Conservation (phyloP, 1,140 invertebrate genomes). For the Drosophila pectinifera region DNA sequence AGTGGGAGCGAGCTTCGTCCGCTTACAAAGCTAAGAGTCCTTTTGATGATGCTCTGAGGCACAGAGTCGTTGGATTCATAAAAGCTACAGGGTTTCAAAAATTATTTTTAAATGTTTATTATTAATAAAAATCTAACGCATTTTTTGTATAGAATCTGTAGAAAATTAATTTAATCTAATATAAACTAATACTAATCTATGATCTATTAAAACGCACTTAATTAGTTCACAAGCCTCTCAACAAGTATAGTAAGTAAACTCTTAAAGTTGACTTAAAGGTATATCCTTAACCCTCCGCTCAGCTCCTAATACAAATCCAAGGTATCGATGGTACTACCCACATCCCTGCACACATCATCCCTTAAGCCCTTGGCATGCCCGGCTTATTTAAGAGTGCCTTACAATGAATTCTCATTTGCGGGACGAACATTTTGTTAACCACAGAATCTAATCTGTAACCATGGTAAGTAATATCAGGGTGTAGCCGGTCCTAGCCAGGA, state of each 20-base stretch:
- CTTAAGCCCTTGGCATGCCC: slow-evolving; percentile 22
- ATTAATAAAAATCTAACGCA: too few species aligned
- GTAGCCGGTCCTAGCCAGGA: slow-evolving; percentile 7
- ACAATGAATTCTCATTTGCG: slow-evolving; percentile 43
- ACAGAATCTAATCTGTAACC: slow-evolving; percentile 55
- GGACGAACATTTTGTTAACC: slow-evolving; percentile 40
- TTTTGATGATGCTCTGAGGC: slow-evolving; percentile 1
- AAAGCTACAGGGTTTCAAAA: not conserved
- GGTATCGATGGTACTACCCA: slow-evolving; percentile 3
- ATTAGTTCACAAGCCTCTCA: not conserved
- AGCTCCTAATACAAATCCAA: not conserved
- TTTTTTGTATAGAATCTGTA: not conserved
- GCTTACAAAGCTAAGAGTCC: slow-evolving; percentile 8
- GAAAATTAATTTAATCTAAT: too few species aligned
- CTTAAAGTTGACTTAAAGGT: not conserved
- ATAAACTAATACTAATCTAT: too few species aligned
- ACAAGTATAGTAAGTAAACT: not conserved
- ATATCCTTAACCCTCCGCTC: not conserved
- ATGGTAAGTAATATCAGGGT: slow-evolving; percentile 39
- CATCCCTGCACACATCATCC: slow-evolving; percentile 10
- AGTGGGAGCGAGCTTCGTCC: slow-evolving; percentile 28
- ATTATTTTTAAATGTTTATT: too few species aligned
- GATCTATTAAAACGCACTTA: not conserved
- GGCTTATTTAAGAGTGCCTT: slow-evolving; percentile 33
- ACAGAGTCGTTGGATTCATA: not conserved